Conservation (phyloP, 2,113 vertebrate species). For the Nothobranchius kuhntae region DNA sequence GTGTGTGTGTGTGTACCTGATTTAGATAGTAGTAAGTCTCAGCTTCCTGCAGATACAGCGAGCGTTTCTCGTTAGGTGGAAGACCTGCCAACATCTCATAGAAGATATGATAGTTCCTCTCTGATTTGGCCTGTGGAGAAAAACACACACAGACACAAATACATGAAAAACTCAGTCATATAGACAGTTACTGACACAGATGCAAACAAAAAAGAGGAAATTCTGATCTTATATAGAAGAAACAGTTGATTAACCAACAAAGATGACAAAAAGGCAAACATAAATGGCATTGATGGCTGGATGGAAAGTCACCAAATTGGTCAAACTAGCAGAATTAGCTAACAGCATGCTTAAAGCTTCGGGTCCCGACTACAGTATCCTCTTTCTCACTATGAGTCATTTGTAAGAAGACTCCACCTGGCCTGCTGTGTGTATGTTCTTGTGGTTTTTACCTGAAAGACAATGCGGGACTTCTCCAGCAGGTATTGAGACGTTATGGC, state of each 20-base stretch:
- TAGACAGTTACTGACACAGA: slow-evolving; percentile 3
- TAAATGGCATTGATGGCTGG: not conserved
- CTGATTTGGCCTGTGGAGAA: slow-evolving; percentile 88
- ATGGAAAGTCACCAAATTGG: not conserved
- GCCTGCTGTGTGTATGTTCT: slow-evolving; percentile 19
- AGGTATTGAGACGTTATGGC: slow-evolving; percentile 99
- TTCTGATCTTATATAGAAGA: not conserved
- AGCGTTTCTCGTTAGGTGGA: slow-evolving; percentile 83
- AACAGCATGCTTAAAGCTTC: slow-evolving; percentile 11
- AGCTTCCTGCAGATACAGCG: slow-evolving; percentile 90
- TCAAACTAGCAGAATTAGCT: not conserved
- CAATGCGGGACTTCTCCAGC: slow-evolving; percentile 96
- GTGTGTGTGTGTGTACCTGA: slow-evolving; percentile 71
- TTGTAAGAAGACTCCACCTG: slow-evolving; percentile 62
- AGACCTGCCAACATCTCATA: slow-evolving; percentile 96
- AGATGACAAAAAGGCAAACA: not conserved
- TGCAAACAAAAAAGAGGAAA: not conserved
- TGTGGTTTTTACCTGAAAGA: slow-evolving; percentile 89
- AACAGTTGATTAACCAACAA: not conserved
- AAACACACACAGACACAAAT: slow-evolving; percentile 31
- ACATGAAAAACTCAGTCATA: slow-evolving; percentile 1
- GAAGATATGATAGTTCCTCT: slow-evolving; percentile 98
- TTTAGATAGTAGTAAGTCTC: slow-evolving; percentile 98
- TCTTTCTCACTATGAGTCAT: slow-evolving; percentile 57
- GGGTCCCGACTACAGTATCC: slow-evolving; percentile 30